Conservation (phyloP, 2,797 vertebrate species). For the Falco columbarius region DNA sequence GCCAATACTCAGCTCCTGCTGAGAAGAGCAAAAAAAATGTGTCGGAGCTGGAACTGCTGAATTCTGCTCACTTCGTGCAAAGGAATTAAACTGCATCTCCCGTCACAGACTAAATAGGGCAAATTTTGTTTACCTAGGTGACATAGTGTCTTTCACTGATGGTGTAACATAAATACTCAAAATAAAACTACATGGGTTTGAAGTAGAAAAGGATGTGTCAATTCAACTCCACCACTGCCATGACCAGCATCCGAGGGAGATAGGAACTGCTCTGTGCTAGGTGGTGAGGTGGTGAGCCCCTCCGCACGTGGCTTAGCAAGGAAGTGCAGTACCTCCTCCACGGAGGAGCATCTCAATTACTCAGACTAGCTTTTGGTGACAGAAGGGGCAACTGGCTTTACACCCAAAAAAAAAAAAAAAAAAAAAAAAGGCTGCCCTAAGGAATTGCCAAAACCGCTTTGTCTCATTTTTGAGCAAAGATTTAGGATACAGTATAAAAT, state of each 20-base stretch:
- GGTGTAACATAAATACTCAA: neutral
- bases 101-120: constrained; percentile 9
- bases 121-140: neutral
- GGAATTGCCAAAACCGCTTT: neutral
- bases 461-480: neutral
- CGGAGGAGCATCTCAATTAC: rapidly evolving
- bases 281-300: neutral
- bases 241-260: neutral
- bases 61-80: constrained; percentile 40
- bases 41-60: constrained; percentile 28
- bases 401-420: neutral
- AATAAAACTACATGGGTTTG: neutral
- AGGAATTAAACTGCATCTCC: neutral
- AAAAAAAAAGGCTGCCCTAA: neutral
- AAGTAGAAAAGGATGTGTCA: neutral
- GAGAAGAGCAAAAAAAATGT: constrained; percentile 34
- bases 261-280: neutral
- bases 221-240: neutral
- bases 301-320: neutral
- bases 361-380: neutral
- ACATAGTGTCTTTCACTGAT: neutral
- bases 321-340: neutral
- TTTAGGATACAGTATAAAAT: neutral
- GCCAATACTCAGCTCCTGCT: constrained; percentile 64
- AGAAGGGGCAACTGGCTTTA: neutral